Evolutionary conservation across 2,888 invertebrate species (phyloP).

Genomic region (Urechis unicinctus): DNA sequence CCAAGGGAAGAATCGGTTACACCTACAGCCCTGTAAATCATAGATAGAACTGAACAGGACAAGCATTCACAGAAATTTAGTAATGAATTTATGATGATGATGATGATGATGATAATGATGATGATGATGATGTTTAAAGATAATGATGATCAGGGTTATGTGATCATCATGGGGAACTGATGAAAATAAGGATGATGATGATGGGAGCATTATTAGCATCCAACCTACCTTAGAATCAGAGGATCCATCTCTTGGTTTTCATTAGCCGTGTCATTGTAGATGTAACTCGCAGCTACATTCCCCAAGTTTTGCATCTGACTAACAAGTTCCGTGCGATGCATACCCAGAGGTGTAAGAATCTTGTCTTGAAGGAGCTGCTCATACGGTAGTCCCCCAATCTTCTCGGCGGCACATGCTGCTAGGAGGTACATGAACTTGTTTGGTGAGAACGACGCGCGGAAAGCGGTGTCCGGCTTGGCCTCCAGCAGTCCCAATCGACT

Average conservation of each 20-base stretch:
- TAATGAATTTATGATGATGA: no score
- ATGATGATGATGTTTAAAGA: no score
- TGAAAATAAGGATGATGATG: no score
- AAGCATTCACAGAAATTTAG: no score
- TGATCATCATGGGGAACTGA: no score
- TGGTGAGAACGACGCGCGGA: not conserved
- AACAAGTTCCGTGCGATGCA: not conserved
- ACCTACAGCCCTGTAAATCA: not conserved
- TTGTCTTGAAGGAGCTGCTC: not conserved
- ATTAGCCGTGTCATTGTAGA: not conserved
- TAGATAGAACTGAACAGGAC: no score
- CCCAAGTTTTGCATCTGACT: not conserved
- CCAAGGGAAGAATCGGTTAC: not conserved
- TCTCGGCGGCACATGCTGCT: not conserved
- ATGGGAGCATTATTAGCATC: no score
- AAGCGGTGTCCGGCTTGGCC: not conserved
- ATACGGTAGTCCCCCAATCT: not conserved
- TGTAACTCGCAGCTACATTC: not conserved
- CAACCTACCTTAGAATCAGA: not conserved
- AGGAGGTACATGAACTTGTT: not conserved
- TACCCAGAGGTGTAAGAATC: not conserved
- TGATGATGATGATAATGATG: no score
- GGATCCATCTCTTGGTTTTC: not conserved
- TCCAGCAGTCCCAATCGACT: not conserved
- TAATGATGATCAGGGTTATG: no score